These are phyloP conservation scores for Toxotes chatareus DNA, from an alignment of 2,113 vertebrate genomes.

Conservation along the genomic window DNA sequence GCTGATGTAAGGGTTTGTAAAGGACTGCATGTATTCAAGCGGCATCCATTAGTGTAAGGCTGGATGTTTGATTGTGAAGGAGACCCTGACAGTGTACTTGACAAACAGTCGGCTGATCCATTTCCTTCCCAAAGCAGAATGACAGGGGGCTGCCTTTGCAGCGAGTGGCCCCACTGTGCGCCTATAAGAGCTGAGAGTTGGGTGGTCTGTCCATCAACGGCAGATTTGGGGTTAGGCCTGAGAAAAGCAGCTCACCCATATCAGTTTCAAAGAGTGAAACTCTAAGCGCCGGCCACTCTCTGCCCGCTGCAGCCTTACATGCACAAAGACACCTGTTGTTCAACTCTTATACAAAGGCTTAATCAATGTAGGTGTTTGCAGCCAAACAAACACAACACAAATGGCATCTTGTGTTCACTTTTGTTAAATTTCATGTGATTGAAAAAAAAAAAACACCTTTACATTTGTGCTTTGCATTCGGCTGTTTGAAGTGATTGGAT, in stretches of 20 bases:
- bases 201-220: constrained; percentile 88
- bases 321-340: constrained; percentile 90
- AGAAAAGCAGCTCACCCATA: constrained; percentile 86
- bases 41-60: constrained; percentile 65
- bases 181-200: constrained; percentile 82
- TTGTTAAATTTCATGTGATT: constrained; percentile 53
- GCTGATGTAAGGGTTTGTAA: constrained; percentile 62
- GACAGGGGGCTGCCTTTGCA: constrained; percentile 75
- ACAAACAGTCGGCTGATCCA: constrained; percentile 78
- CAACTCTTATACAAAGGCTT: constrained; percentile 73
- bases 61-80: constrained; percentile 70
- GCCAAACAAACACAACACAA: constrained; percentile 74
- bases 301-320: constrained; percentile 69
- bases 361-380: constrained; percentile 81
- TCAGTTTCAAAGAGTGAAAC: constrained; percentile 88
- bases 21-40: constrained; percentile 64
- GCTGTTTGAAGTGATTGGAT: constrained; percentile 17
- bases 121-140: constrained; percentile 80
- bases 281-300: constrained; percentile 77
- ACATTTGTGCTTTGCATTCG: constrained; percentile 45
- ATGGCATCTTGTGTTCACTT: constrained; percentile 62
- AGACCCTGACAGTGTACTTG: constrained; percentile 76
- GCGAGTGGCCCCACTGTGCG: constrained; percentile 76
- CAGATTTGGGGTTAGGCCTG: constrained; percentile 84
- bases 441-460: constrained; percentile 16